Evolutionary conservation across 2,113 vertebrate species (phyloP), one percentile per base, ranked within the genome.

Genomic region (Cyprinodon brontotheroides): DNA sequence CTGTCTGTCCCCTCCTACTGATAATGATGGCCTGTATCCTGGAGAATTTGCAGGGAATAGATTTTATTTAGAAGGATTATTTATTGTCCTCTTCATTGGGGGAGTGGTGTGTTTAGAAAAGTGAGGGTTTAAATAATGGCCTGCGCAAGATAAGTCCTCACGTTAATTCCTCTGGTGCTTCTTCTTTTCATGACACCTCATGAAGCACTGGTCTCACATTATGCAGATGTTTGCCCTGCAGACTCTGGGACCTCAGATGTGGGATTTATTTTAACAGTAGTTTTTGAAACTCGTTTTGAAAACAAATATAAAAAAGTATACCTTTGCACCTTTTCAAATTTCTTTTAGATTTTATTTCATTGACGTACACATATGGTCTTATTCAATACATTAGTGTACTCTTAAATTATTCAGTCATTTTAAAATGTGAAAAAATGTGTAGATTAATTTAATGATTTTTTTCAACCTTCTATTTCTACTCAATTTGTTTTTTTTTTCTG

Each of bases 151-250:
- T 95, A 96, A 96, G 94, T 92, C 93, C 95, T 94, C 89, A 91
- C 95, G 96, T 96, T 96, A 96, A 97, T 97, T 97, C 93, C 93
- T 95, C 95, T 96, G 94, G 92, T 87, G 93, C 87, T 92, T 93
- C 94, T 95, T 96, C 93, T 83, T 91, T 93, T 85, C 41, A 89
- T 94, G 95, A 94, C 95, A 95, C 94, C 91, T 96, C 82, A 84
- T 87, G 82, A 76, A 74, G 76, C 91, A 92, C 13, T 20, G 74
- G 91, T 92, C 93, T 94, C 93, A 94, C 92, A 93, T 95, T 96
- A 92, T 91, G 94, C 60, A 82, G 76, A 89, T 89, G n/a, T 87
- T 87, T 87, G 89, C 67, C 63, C 39, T 68, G n/a, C 72, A 81
- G 74, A 85, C 66, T 66, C 68, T 10, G 10, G 72, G 72, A 76